Conservation (phyloP, 2,888 invertebrate species). For the Psylliodes chrysocephalus region DNA sequence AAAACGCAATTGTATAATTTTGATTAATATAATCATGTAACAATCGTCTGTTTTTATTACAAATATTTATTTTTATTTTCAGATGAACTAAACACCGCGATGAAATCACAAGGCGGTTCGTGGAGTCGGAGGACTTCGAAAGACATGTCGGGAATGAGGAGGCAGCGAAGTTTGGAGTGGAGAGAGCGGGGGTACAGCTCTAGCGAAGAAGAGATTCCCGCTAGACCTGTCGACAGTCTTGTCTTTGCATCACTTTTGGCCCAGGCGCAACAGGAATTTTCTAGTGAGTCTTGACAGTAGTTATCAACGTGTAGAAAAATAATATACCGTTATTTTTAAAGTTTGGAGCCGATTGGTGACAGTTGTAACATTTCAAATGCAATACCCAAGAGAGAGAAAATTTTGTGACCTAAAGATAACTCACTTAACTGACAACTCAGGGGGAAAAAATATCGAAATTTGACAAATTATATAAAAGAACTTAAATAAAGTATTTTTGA, state of each 20-base stretch:
- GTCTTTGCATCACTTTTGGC: constrained; percentile 69
- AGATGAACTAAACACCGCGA: constrained; percentile 25
- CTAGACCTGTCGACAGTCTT: constrained; percentile 67
- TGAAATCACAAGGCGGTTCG: constrained; percentile 55
- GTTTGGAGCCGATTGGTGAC: no score
- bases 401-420: no score
- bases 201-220: constrained; percentile 67
- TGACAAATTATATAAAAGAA: no score
- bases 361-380: no score
- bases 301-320: neutral
- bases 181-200: constrained; percentile 68
- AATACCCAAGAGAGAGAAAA: no score
- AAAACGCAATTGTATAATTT: no score
- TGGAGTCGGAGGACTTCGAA: constrained; percentile 60
- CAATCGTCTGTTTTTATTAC: no score
- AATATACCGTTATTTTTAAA: no score
- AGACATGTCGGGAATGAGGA: constrained; percentile 61
- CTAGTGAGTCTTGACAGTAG: constrained; percentile 61
- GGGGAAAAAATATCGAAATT: no score
- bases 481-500: no score
- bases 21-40: no score
- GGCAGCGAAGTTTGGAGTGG: constrained; percentile 70
- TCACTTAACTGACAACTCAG: no score
- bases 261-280: constrained; percentile 70
- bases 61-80: constrained; percentile 21